Conservation (phyloP, 1,140 invertebrate genomes). For the Melipona quadrifasciata region DNA sequence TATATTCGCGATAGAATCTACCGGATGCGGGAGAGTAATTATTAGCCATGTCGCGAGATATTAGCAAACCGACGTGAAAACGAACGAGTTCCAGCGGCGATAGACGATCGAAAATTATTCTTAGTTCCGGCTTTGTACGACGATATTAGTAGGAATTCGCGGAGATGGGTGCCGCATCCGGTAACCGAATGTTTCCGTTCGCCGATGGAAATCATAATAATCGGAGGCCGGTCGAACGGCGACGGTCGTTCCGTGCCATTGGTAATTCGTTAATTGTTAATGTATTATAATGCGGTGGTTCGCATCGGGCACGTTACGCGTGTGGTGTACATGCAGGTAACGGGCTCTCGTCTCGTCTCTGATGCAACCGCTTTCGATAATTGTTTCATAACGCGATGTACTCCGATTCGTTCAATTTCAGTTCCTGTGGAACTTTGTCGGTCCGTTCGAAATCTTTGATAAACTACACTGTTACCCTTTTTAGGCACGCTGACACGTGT, state of each 20-base stretch:
- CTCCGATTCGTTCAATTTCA: conserved; percentile 10
- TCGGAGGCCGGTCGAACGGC: conserved; percentile 2
- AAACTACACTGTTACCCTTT: background rate
- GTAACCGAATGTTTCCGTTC: conserved; percentile 25
- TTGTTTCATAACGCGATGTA: conserved; percentile 50
- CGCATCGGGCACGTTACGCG: conserved; percentile 22
- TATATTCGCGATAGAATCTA: background rate
- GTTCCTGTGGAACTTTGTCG: background rate
- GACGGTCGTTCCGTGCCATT: conserved; percentile 58
- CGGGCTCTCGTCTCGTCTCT: background rate
- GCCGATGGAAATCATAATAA: conserved; percentile 41
- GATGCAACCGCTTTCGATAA: conserved; percentile 43
- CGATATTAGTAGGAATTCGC: background rate
- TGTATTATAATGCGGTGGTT: conserved; percentile 56
- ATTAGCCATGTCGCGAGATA: background rate
- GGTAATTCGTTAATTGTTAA: conserved; percentile 66
- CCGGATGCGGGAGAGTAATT: background rate
- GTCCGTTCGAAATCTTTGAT: background rate
- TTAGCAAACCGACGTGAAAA: background rate
- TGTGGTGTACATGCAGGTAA: conserved; percentile 10
- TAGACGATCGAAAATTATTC: conserved; percentile 14
- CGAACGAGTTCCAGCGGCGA: background rate
- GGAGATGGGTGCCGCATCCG: background rate
- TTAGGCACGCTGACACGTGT: too few species aligned
- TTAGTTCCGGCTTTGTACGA: conserved; percentile 12